Evolutionary conservation across 2,113 vertebrate species (phyloP).

Genomic region (Pelecanus crispus): DNA sequence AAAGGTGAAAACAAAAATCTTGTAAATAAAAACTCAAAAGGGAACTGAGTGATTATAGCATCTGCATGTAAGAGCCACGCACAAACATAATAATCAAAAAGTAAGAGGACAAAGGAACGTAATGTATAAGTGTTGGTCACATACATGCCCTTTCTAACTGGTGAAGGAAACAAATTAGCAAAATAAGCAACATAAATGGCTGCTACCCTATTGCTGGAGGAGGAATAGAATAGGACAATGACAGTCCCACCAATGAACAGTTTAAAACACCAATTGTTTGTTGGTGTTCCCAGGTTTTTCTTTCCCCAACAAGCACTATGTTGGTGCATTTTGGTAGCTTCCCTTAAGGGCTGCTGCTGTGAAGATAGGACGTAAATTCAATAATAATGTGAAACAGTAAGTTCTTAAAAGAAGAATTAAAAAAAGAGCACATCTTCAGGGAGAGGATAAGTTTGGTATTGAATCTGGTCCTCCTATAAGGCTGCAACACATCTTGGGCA

Average conservation of each 20-base stretch:
- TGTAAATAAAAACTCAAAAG: background rate
- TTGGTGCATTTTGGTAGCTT: background rate
- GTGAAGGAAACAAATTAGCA: background rate
- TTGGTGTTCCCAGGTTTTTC: background rate
- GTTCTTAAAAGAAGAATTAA: background rate
- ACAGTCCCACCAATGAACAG: background rate
- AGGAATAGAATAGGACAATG: background rate
- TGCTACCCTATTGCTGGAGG: background rate
- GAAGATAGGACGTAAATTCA: background rate
- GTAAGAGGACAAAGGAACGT: background rate
- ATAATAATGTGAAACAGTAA: background rate
- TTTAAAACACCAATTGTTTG: background rate
- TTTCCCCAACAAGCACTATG: background rate
- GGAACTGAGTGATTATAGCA: background rate
- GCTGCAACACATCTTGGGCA: background rate
- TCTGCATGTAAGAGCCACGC: background rate
- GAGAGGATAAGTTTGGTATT: background rate
- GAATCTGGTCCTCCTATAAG: background rate
- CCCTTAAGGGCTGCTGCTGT: background rate
- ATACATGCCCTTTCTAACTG: background rate
- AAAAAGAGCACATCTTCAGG: no score
- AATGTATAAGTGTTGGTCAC: background rate
- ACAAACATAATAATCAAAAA: background rate
- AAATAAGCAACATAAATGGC: background rate
- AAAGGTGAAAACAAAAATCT: background rate